A percentile compares a stretch with the other conserved stretches of the same genome.
phyloP scores from a whole-genome alignment of 2,797 vertebrate species.

The Echeneis naucrates region DNA sequence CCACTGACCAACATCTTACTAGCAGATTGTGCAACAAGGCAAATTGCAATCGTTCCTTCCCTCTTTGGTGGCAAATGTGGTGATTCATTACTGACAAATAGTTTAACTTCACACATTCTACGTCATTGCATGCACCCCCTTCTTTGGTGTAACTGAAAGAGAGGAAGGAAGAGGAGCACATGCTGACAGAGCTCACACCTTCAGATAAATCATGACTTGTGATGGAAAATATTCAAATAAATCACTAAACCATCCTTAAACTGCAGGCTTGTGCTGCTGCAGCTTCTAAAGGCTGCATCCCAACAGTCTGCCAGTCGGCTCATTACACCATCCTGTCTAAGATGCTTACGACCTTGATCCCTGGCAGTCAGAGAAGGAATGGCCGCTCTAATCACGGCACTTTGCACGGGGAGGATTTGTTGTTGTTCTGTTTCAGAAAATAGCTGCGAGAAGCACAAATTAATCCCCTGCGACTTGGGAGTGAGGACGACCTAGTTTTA shows the following conservation, averaged over 20 bases:
- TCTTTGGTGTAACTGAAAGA: neutral
- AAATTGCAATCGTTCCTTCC: slow-evolving; percentile 25
- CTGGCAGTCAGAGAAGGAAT: slow-evolving; percentile 44
- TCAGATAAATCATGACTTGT: neutral
- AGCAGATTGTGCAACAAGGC: slow-evolving; percentile 28
- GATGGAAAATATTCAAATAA: slow-evolving; percentile 17
- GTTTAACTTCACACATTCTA: neutral
- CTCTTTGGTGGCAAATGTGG: slow-evolving; percentile 4
- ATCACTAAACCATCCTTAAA: neutral
- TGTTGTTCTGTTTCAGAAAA: slow-evolving; percentile 68
- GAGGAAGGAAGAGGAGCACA: neutral
- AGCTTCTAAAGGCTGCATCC: slow-evolving; percentile 19
- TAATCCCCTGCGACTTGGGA: slow-evolving; percentile 63
- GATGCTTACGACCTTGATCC: slow-evolving; percentile 65
- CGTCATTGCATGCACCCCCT: slow-evolving; percentile 7
- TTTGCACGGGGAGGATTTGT: slow-evolving; percentile 59
- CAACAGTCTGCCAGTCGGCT: slow-evolving; percentile 23
- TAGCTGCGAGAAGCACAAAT: slow-evolving; percentile 74
- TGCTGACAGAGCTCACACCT: slow-evolving; percentile 22
- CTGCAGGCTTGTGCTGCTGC: neutral
- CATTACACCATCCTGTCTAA: slow-evolving; percentile 55
- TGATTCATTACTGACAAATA: slow-evolving; percentile 10
- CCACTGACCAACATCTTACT: slow-evolving; percentile 35
- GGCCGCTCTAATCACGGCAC: slow-evolving; percentile 56
- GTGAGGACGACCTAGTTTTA: slow-evolving; percentile 69